Base-by-base conservation (phyloP, 2,888 invertebrate genomes). In the Xestia ashworthii region DNA sequence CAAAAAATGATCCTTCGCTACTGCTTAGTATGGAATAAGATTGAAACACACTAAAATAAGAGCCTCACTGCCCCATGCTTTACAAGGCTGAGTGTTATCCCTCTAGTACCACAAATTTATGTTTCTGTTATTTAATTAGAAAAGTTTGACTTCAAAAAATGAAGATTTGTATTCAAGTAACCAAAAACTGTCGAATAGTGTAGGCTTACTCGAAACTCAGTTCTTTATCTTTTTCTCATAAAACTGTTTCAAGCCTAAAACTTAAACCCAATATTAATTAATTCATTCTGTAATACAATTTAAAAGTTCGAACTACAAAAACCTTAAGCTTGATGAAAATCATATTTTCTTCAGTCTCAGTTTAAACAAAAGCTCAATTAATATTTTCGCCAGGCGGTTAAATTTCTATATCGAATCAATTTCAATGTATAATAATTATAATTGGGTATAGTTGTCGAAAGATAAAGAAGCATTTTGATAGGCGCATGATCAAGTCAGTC, bases 361-460 rank as follows among this genome's bases (percentile, higher is more conserved):
- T 71, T 41, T 70, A 76, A 72, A 76, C 72, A 73, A 71, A 71
- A 48, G 62, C 46, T 82, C 38, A 76, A 77, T 68, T 77, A 50
- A 76, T 60, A 68, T 73, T 82, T 65, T 74, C 60, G 68, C 38
- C 32, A 60, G 73, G 58, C 70, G 5, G 48, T 78, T 66, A 64
- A 78, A 86, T 25, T 73, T 78, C n/a, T 72, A 22, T 48, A 86
- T 60, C 58, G 38, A 82, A 74, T 85, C 60, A 76, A 82, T 76
- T 85, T 77, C 44, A 82, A 77, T 74, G 48, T 77, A 50, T 38
- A 70, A 75, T 74, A 64, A 12, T 60, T 72, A 64, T 14, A 58
- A 82, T 74, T 70, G 48, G 14, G 6, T 58, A 32, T 9, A 65
- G 38, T 50, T 32, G 9, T 64, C 53, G 8, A 74, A 48, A 41